Conservation (phyloP, 2,113 vertebrate genomes). For the Xerus inauris region DNA sequence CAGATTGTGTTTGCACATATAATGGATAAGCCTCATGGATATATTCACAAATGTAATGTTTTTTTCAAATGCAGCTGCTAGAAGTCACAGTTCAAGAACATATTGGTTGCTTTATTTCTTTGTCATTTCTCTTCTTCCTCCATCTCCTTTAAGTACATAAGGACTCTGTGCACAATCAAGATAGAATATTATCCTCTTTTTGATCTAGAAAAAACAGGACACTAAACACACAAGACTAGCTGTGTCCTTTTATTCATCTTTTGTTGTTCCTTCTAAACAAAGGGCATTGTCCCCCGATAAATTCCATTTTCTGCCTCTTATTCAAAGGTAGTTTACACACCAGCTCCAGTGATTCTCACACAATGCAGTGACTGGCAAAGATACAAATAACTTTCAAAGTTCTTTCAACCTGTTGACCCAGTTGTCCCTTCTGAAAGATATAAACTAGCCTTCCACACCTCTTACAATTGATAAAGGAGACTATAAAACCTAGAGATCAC, state of each 20-base stretch:
- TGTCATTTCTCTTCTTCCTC: conserved; percentile 69
- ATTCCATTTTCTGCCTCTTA: conserved; percentile 78
- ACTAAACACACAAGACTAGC: conserved; percentile 66
- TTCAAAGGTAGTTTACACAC: conserved; percentile 81
- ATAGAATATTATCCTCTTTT: conserved; percentile 73
- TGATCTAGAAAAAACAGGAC: conserved; percentile 71
- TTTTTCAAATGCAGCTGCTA: conserved; percentile 83
- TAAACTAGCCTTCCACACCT: conserved; percentile 75
- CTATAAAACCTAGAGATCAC: conserved; percentile 71
- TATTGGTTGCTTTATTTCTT: conserved; percentile 72
- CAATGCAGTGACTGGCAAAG: conserved; percentile 75
- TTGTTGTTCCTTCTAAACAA: conserved; percentile 80
- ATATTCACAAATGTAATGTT: conserved; percentile 75
- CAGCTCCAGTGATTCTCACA: conserved; percentile 55
- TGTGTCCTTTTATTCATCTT: conserved; percentile 74
- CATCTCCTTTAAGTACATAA: conserved; percentile 70
- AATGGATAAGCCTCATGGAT: conserved; percentile 78
- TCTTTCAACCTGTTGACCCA: conserved; percentile 82
- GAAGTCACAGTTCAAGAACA: conserved; percentile 85
- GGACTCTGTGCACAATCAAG: conserved; percentile 55
- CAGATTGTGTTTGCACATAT: conserved; percentile 86
- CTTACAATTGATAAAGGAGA: conserved; percentile 80
- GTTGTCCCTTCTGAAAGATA: conserved; percentile 78
- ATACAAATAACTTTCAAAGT: conserved; percentile 81
- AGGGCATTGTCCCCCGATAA: conserved; percentile 79